Evolutionary conservation across 1,140 invertebrate genomes (phyloP).

Genomic region (Batillaria attramentaria): DNA sequence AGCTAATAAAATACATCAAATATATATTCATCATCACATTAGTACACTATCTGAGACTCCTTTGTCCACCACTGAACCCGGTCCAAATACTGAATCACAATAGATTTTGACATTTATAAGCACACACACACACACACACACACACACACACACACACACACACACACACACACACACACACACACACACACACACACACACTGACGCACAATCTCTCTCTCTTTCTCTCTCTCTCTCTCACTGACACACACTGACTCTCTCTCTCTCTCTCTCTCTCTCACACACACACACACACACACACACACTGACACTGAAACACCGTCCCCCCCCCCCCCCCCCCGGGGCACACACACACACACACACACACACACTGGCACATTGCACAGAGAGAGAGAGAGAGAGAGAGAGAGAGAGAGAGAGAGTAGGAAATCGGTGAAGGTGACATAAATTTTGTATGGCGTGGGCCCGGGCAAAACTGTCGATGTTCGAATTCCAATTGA

Average conservation of each 20-base stretch:
- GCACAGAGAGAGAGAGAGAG: neutral
- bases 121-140: slow-evolving; percentile 4
- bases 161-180: slow-evolving; percentile 5
- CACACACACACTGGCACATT: slow-evolving; percentile 1
- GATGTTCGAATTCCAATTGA: too few relatives aligned
- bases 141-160: slow-evolving; percentile 1
- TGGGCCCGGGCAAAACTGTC: too few relatives aligned
- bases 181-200: slow-evolving; percentile 13
- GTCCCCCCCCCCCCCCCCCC: neutral
- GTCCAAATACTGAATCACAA: too few relatives aligned
- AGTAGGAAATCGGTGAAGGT: too few relatives aligned
- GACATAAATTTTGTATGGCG: too few relatives aligned
- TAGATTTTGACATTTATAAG: neutral
- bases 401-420: too few relatives aligned
- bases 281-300: slow-evolving; percentile 16
- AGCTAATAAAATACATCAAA: too few relatives aligned
- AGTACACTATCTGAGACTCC: too few relatives aligned
- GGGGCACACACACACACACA: neutral
- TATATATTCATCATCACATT: too few relatives aligned
- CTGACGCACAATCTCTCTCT: slow-evolving; percentile 4
- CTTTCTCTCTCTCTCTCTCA: slow-evolving; percentile 3
- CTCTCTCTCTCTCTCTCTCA: slow-evolving; percentile 1
- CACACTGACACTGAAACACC: neutral
- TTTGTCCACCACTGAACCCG: too few relatives aligned
- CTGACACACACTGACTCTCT: neutral